Evolutionary conservation across 2,113 vertebrate species (phyloP).

Genomic region (Balaeniceps rex): DNA sequence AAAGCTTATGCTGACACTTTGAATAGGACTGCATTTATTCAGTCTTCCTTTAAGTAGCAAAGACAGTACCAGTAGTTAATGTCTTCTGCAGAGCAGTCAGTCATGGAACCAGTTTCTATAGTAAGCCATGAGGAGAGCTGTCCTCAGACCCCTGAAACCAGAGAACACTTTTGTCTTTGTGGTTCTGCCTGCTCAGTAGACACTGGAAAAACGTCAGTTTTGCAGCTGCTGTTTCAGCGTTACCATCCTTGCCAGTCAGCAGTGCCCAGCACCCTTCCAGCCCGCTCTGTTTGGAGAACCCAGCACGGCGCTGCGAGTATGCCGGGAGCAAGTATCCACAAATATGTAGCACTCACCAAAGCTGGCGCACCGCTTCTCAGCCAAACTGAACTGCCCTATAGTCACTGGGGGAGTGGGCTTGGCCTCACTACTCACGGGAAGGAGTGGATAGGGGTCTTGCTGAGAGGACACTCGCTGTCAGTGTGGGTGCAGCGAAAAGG

Average conservation of each 20-base stretch:
- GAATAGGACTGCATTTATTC: slow-evolving; percentile 35
- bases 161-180: background rate
- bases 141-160: background rate
- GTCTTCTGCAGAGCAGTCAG: background rate
- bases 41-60: slow-evolving; percentile 11
- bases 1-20: background rate
- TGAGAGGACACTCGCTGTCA: background rate
- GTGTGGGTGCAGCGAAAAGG: background rate
- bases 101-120: background rate
- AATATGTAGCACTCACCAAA: background rate
- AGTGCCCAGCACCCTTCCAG: background rate
- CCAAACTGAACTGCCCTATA: too few relatives aligned
- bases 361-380: background rate
- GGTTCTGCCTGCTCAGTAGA: background rate
- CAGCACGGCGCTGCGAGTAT: fast-evolving
- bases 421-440: fast-evolving
- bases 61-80: background rate
- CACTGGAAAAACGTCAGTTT: background rate
- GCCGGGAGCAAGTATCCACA: background rate
- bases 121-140: background rate
- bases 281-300: background rate
- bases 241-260: background rate
- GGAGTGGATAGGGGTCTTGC: background rate
- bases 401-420: fast-evolving
- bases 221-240: background rate